Percentiles rank a stretch among this genome's conserved stretches.
phyloP scores from a whole-genome alignment of 64 coral and sea anemone species.

The Actinia equina region DNA sequence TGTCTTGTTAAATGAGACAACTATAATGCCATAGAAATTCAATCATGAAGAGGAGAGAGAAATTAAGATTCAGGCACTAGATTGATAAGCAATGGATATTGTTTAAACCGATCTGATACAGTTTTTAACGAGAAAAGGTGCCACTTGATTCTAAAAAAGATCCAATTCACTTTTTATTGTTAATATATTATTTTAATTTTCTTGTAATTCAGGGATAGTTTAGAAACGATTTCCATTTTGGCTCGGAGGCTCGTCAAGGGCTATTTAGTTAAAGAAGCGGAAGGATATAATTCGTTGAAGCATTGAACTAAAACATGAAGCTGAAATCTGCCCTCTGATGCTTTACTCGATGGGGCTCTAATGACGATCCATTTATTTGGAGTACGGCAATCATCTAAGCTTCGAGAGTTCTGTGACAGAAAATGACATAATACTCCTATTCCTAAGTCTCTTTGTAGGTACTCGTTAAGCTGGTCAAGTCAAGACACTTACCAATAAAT shows the following conservation, averaged over 20 bases:
- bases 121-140: not conserved
- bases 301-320: not conserved
- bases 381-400: constrained; percentile 24
- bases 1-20: too few species aligned
- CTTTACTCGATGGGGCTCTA: not conserved
- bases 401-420: constrained; percentile 21
- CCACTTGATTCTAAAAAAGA: not conserved
- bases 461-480: constrained; percentile 6
- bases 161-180: not conserved
- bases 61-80: too few species aligned
- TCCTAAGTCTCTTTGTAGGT: not conserved
- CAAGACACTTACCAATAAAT: constrained; percentile 1
- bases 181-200: not conserved
- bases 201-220: not conserved
- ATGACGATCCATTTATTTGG: constrained; percentile 22
- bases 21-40: too few species aligned
- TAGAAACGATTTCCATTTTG: not conserved
- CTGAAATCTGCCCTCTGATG: not conserved
- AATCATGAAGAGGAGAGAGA: too few species aligned
- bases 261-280: not conserved
- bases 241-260: not conserved
- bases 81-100: too few species aligned
- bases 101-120: too few species aligned
- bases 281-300: not conserved
- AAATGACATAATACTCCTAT: constrained; percentile 12